Evolutionary conservation across 2,113 vertebrate genomes (phyloP).

Genomic region (Neogobius melanostomus): DNA sequence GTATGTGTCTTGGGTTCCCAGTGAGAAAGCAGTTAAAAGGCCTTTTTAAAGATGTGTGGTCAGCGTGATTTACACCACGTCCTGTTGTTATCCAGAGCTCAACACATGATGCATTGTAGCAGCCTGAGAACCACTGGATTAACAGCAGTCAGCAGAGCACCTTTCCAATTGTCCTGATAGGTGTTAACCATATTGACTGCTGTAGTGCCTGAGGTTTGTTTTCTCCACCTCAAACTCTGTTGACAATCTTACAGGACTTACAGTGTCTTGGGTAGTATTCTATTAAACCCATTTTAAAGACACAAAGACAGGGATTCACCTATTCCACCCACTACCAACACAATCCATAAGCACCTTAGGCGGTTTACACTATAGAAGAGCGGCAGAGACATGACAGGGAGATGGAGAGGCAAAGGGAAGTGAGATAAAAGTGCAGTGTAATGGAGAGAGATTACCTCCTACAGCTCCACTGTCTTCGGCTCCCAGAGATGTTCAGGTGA

Average conservation of each 20-base stretch:
- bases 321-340: conserved; percentile 45
- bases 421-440: conserved; percentile 62
- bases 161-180: neutral
- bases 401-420: conserved; percentile 57
- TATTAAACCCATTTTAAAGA: conserved; percentile 62
- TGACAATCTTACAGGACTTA: conserved; percentile 24
- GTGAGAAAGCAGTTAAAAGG: conserved; percentile 54
- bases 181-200: conserved; percentile 9
- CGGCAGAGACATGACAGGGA: conserved; percentile 49
- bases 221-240: conserved; percentile 11
- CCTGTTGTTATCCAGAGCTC: conserved; percentile 37
- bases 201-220: conserved; percentile 3
- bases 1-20: too few species aligned
- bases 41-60: conserved; percentile 50
- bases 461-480: conserved; percentile 64
- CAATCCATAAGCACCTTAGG: conserved; percentile 66
- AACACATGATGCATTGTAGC: conserved; percentile 10
- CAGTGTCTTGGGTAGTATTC: conserved; percentile 38
- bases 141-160: neutral
- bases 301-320: conserved; percentile 57
- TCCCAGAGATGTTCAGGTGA: conserved; percentile 42
- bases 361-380: conserved; percentile 50
- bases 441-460: conserved; percentile 66
- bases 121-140: neutral
- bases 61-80: conserved; percentile 36